Base-by-base conservation (phyloP, 2,113 vertebrate species). In the Trogon surrucura region DNA sequence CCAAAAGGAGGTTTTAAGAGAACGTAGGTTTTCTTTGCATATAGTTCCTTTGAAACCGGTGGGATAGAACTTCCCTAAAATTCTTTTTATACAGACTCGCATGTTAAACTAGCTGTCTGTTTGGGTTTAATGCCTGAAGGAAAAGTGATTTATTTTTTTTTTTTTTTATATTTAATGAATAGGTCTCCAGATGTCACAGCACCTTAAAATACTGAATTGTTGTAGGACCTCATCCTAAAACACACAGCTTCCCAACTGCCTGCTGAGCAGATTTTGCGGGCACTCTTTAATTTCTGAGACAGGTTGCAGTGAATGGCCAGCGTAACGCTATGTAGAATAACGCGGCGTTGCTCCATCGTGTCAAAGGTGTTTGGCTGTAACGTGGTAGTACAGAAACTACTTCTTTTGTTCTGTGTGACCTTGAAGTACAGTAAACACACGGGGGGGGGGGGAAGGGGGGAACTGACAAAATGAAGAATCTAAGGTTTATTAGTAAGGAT, bases 401-500 rank as follows among this genome's bases (percentile, higher is more conserved):
- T 29, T 80, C 36, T 36, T 70, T 61, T 93, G 47, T 85, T 84
- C 27, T 60, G 10, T 60, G 45, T 21, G 47, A 47, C 66, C 47
- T 77, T 27, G 56, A 45, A 79, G 62, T 12, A 48, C 3, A 80
- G 36, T 11, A 34, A 82, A 21, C 21, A 32, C 0, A 9, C 4
- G 36, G 36, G 36, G 36, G 36, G 54, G 11, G 5, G 36, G 67
- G 71, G 90, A 85, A 23, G 57, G 71, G 89, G 81, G 21, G 57
- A 56, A 73, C 0, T 3, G 53, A 66, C 56, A 91, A 78, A 72
- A 91, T 61, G 77, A 72, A 65, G 50, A 69, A 51, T 58, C 51
- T 64, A 11, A n/a, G 23, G 66, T 75, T 96, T 91, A 80, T 96
- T 83, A 88, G 80, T 86, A 85, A 74, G 82, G 62, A 44, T 53